These are phyloP conservation scores for Notamacropus eugenii DNA, from an alignment of 2,797 vertebrate species.

Conservation along the genomic window DNA sequence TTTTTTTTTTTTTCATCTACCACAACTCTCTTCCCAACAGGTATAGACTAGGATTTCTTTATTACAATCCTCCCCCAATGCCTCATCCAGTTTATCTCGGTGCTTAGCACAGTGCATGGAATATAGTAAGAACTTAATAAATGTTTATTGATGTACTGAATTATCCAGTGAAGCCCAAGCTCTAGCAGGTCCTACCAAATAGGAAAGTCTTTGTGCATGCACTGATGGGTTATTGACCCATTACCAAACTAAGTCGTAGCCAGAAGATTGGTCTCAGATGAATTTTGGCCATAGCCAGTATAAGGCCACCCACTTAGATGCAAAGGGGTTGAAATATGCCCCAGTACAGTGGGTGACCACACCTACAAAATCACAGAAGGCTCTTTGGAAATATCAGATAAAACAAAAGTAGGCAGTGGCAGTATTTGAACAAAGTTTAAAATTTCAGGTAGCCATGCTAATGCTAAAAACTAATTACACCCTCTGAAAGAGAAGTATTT, in stretches of 20 bases:
- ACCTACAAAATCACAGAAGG: neutral
- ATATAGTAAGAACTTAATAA: neutral
- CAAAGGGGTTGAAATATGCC: neutral
- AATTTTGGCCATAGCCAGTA: neutral
- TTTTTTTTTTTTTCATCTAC: slow-evolving; percentile 22
- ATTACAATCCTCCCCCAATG: neutral
- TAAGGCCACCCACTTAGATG: neutral
- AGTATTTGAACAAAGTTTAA: neutral
- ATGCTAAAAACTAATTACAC: neutral
- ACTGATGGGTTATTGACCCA: neutral
- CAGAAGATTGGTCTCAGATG: neutral
- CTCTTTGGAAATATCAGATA: slow-evolving; percentile 24
- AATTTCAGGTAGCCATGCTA: neutral
- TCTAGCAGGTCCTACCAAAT: neutral
- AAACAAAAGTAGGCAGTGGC: neutral
- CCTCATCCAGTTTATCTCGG: neutral
- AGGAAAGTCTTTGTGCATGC: neutral
- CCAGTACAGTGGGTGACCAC: neutral
- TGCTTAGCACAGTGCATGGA: neutral
- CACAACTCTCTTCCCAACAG: neutral
- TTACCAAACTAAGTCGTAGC: neutral
- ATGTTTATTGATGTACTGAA: neutral
- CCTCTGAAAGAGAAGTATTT: slow-evolving; percentile 39
- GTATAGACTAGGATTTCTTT: neutral
- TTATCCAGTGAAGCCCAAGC: neutral